Evolutionary conservation across 2,888 invertebrate species (phyloP), one percentile per base, ranked within the genome.

Genomic region (Drosophila nr. fundita): DNA sequence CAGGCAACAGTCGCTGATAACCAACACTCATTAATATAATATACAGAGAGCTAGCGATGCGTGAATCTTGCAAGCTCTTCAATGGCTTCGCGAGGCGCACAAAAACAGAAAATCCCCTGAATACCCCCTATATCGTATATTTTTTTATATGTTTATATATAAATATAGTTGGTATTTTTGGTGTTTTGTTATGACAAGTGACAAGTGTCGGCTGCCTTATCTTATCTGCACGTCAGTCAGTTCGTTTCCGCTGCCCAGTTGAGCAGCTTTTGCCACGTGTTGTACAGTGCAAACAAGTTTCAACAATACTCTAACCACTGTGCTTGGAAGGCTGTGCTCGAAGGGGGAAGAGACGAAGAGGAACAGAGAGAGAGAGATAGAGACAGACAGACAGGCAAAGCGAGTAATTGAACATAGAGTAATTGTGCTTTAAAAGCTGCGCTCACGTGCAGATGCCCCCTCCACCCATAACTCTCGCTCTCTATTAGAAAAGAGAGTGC

Each of bases 221-320:
- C 77, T 77, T 77, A 78, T 77, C 77, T 70, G 57, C 15, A 55
- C 48, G 75, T 74, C 66, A 74, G 53, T 38, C 3, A 18, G 29
- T 29, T 42, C 58, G 42, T 68, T 73, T 73, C 73, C 73, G 73
- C 40, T 68, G 62, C 7, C 38, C 53, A 68, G 36, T 61, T 66
- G 57, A 57, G 34, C 68, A 57, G 50, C 11, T 30, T 73, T 58
- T 73, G 74, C 73, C 74, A 73, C 74, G 74, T 73, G 55, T 38
- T 73, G 10, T 32, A 10, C 49, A 52, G 36, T 60, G 27, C 13
- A 11, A 13, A n/a, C 18, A n/a, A 18, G 11, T 67, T 63, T 53
- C 21, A 49, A 40, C 40, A 32, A 38, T 29, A 38, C 53, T 54
- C 27, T 30, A 21, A 54, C 68, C 73, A 73, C 73, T 73, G 68